Evolutionary conservation across 2,797 vertebrate species (phyloP), one percentile per base, ranked within the genome.

Genomic region (Chlorospingus flavigularis): DNA sequence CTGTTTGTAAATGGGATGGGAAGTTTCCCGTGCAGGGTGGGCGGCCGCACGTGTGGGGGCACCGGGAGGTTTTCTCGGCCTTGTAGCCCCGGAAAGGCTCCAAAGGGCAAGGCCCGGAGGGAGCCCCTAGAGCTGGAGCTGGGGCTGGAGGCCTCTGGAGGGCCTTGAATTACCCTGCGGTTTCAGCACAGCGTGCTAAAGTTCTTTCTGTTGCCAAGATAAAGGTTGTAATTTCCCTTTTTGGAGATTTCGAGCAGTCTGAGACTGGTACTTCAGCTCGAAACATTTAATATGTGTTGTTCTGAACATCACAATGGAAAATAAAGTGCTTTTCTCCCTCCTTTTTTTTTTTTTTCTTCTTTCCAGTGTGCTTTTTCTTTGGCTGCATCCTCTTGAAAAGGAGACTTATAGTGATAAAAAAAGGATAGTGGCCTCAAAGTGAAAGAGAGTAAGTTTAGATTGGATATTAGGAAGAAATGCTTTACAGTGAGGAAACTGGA

Each of bases 21-120:
- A 20, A 75, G 66, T 50, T 62, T 13, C 1, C 6, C 7, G 0
- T 1, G 18, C 8, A 42, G 26, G 9, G n/a, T 13, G n/a, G 30
- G 28, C 45, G 47, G 72, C 18, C 9, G 42, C 42, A 3, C 31
- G 19, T 3, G 1, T 2, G 15, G 39, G 54, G 24, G 24, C 25
- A 4, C 5, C 3, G 33, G 3, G 13, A 9, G 11, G 26, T 31
- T 48, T 26, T 63, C 10, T 15, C 2, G 14, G 43, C 1, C 0
- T 4, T 33, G 8, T 6, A 2, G 33, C 11, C 14, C 12, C 18
- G 35, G 85, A 23, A 43, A 12, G 42, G 4, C 5, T 65, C 1
- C 71, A 11, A 40, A 8, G 28, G 47, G 3, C 31, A 2, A 14
- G 40, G 37, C 43, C 11, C 11, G 5, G n/a, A n/a, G 19, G 6